phyloP scores from a whole-genome alignment of 2,797 vertebrate genomes.

The Eidolon dupreanum region DNA sequence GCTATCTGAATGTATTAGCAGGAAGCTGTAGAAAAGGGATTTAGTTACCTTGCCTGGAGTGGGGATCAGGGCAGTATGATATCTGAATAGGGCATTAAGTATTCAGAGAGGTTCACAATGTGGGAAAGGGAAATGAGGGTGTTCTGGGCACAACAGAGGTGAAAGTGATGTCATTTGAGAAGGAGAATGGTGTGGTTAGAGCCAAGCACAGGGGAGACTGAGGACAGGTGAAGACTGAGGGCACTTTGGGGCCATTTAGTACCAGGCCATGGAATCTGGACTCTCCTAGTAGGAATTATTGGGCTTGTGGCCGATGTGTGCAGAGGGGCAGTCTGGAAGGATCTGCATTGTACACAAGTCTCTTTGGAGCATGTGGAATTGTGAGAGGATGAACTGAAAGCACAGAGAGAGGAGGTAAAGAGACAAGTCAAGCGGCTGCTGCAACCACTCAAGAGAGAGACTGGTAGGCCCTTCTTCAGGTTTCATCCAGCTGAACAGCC shows the following conservation, averaged over 20 bases:
- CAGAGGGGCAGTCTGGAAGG: neutral
- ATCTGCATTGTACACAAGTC: fast-evolving
- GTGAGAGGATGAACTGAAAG: neutral
- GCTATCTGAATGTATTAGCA: neutral
- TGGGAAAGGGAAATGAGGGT: fast-evolving
- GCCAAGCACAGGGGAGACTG: neutral
- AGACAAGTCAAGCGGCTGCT: neutral
- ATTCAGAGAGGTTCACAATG: neutral
- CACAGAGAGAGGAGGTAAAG: neutral
- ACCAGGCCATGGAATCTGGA: neutral
- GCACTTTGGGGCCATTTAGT: neutral
- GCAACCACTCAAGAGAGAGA: neutral
- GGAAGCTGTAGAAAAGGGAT: neutral
- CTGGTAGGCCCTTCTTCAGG: fast-evolving
- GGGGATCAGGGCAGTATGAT: no score
- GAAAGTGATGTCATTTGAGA: neutral
- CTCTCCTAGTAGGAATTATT: neutral
- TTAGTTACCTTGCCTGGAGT: neutral
- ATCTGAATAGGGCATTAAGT: neutral
- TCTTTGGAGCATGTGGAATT: no score
- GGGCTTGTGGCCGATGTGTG: neutral
- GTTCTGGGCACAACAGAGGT: neutral
- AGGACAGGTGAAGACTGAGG: neutral
- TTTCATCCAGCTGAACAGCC: neutral
- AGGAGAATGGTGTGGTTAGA: neutral